Conservation (phyloP, 2,113 vertebrate genomes). For the Ictidomys tridecemlineatus region DNA sequence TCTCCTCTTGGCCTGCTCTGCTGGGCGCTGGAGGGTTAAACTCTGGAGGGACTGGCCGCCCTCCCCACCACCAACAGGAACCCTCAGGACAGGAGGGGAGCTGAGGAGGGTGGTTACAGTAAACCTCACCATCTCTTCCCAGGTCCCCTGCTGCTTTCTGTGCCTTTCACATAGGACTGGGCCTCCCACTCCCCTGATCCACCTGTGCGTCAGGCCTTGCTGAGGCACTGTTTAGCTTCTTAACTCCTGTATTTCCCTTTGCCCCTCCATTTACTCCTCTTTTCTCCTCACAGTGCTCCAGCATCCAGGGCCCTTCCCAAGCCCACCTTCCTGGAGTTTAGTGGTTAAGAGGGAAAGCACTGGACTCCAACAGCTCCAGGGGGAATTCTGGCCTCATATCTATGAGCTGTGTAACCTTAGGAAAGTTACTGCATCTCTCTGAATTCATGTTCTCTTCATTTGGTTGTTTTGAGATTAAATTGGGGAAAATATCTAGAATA, state of each 20-base stretch:
- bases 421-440: neutral
- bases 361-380: neutral
- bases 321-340: neutral
- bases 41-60: neutral
- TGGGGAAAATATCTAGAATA: neutral
- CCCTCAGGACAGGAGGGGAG: neutral
- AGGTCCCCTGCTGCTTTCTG: neutral
- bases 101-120: neutral
- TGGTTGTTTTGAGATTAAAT: slow-evolving; percentile 10
- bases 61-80: neutral
- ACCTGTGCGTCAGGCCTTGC: neutral
- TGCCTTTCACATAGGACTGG: neutral
- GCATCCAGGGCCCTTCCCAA: neutral
- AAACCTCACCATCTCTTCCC: neutral
- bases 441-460: neutral
- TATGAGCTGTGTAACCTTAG: neutral
- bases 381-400: neutral
- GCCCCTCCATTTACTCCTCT: neutral
- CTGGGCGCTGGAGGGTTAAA: neutral
- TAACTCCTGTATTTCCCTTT: neutral
- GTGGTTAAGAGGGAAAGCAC: neutral
- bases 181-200: neutral
- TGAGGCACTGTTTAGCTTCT: neutral
- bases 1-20: slow-evolving; percentile 61
- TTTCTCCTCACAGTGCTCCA: neutral